Base-by-base conservation (phyloP, 2,113 vertebrate species). In the Manacus vitellinus region DNA sequence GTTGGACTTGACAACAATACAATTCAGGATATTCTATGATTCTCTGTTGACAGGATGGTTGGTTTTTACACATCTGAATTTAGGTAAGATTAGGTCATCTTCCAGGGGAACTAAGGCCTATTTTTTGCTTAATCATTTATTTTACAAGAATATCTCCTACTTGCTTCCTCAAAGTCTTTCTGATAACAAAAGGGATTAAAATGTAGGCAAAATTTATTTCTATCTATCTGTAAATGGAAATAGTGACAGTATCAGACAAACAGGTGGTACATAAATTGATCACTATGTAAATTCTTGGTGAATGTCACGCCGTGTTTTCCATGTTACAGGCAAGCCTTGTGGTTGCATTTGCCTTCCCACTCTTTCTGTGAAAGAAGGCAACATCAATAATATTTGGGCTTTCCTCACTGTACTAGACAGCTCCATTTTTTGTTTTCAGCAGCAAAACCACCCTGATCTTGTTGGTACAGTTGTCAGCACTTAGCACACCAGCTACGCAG, bases 291-390 rank as follows among this genome's bases (percentile, higher is more conserved):
- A 90, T 95, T 84, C 23, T 85, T 39, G 39, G 21, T 56, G 70
- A 94, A 84, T 6, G 4, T 91, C 77, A 88, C 1, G 0, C 28
- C 86, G 31, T 47, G 52, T 90, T 96, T 96, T 71, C 68, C 54
- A 44, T 43, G 61, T 89, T 85, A 89, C 71, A 76, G 62, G 27
- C 46, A 76, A 56, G 55, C 19, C 31, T 74, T 91, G 86, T 86
- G 91, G 70, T 63, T 90, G 44, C 30, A 81, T 96, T 97, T 96
- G 75, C 84, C 47, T 94, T 87, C 56, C 76, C 49, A 82, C 72
- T 84, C 31, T 47, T 88, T 62, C 82, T 70, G 27, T 6, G 7
- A 59, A 83, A 65, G n/a, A 95, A 85, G 63, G 27, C 51, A 59
- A 83, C 0, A 0, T 59, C 35, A 41, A 41, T 62, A 63, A 35